These are phyloP conservation scores for Cyclina sinensis DNA, from an alignment of 1,140 invertebrate species.

Conservation along the genomic window DNA sequence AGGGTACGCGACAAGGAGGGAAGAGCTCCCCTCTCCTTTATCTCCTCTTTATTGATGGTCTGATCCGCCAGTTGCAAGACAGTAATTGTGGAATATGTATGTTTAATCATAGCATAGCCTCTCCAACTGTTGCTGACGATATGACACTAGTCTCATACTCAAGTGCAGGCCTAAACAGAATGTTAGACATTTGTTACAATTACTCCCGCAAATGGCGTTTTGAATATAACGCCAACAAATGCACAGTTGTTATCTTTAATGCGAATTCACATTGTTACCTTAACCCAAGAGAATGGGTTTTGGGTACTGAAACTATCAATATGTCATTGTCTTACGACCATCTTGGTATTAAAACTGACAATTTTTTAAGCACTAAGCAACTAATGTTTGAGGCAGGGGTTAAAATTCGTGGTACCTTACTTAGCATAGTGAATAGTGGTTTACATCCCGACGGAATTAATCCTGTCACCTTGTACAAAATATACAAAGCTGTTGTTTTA, in stretches of 20 bases:
- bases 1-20: slow-evolving; percentile 27
- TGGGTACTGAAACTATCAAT: too few relatives aligned
- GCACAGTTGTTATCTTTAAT: neutral
- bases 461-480: too few relatives aligned
- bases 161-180: neutral
- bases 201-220: slow-evolving; percentile 4
- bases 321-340: too few relatives aligned
- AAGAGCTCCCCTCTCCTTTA: slow-evolving; percentile 36
- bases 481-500: too few relatives aligned
- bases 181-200: neutral
- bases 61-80: neutral
- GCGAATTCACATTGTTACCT: too few relatives aligned
- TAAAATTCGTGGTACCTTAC: too few relatives aligned
- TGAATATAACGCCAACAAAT: slow-evolving; percentile 5
- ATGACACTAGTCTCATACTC: slow-evolving; percentile 19
- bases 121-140: slow-evolving; percentile 41
- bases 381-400: too few relatives aligned
- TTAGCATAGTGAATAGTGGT: too few relatives aligned
- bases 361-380: too few relatives aligned
- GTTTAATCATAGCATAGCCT: neutral
- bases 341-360: too few relatives aligned
- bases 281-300: too few relatives aligned
- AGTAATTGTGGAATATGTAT: neutral
- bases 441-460: too few relatives aligned
- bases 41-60: neutral